phyloP scores from a whole-genome alignment of 1,140 invertebrate species.

The Anagrus nilaparvatae region DNA sequence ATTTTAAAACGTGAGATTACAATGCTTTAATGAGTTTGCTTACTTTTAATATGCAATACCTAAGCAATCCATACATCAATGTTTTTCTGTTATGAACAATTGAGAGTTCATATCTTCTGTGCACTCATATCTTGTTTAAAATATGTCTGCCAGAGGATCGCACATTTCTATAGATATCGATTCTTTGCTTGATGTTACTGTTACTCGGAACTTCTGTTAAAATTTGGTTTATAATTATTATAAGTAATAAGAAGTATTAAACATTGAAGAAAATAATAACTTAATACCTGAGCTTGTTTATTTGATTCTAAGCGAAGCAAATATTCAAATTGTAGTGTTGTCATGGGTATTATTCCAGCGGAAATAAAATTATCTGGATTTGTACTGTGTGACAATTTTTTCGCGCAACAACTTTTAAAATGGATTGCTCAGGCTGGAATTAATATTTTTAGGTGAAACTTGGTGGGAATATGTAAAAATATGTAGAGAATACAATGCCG shows the following conservation, averaged over 20 bases:
- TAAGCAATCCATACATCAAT: no score
- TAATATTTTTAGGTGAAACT: no score
- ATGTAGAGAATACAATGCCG: no score
- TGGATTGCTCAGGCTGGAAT: no score
- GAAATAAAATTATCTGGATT: constrained; percentile 99
- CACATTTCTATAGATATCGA: constrained; percentile 82
- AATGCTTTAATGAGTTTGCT: no score
- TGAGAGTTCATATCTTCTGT: constrained; percentile 17
- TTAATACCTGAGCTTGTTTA: constrained; percentile 83
- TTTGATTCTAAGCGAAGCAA: constrained; percentile 95
- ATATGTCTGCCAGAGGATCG: constrained; percentile 81
- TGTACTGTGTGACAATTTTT: no score
- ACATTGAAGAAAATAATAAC: constrained; percentile 4
- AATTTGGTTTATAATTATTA: constrained; percentile 18
- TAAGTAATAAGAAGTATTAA: constrained; percentile 3
- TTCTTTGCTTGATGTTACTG: constrained; percentile 93
- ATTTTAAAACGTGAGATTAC: no score
- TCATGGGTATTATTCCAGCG: constrained; percentile 95
- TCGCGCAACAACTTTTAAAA: no score
- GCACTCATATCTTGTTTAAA: no score
- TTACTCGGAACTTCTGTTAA: constrained; percentile 93
- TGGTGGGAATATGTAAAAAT: no score
- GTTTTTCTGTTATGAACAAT: no score
- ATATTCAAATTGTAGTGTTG: constrained; percentile 91
- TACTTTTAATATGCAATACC: no score